Conservation (phyloP, 2,113 vertebrate genomes). For the Trematomus loennbergii region DNA sequence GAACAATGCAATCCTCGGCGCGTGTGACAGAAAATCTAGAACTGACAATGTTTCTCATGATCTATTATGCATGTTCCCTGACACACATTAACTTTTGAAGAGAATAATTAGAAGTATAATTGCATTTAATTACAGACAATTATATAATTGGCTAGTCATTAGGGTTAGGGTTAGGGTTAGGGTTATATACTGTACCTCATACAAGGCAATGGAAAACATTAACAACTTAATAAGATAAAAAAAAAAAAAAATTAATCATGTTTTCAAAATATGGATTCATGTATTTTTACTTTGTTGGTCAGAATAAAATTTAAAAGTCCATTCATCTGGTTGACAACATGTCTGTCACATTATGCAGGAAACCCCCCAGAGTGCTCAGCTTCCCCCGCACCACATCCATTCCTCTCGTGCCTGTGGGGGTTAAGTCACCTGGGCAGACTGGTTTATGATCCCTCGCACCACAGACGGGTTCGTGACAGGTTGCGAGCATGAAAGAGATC, state of each 20-base stretch:
- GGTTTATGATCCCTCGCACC: slow-evolving; percentile 64
- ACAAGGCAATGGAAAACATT: not conserved
- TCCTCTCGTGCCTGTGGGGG: slow-evolving; percentile 58
- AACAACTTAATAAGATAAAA: not conserved
- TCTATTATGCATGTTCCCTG: not conserved
- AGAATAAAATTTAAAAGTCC: not conserved
- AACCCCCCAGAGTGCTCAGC: not conserved
- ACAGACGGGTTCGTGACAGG: slow-evolving; percentile 6
- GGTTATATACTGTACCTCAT: not conserved
- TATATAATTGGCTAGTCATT: too few species aligned
- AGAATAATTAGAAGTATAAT: not conserved
- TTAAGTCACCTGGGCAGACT: slow-evolving; percentile 75
- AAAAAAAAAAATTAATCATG: not conserved
- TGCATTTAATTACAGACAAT: not conserved
- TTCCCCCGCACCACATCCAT: slow-evolving; percentile 22
- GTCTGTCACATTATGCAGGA: not conserved
- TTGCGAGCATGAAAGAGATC: slow-evolving; percentile 41
- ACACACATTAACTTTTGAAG: not conserved
- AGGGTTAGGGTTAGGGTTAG: too few species aligned
- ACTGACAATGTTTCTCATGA: not conserved
- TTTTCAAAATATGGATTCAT: not conserved
- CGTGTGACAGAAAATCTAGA: too few species aligned
- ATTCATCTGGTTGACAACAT: not conserved
- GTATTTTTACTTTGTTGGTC: not conserved
- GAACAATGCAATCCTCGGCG: not conserved